phyloP scores from a whole-genome alignment of 2,113 vertebrate genomes.

The Poicephalus meyeri region DNA sequence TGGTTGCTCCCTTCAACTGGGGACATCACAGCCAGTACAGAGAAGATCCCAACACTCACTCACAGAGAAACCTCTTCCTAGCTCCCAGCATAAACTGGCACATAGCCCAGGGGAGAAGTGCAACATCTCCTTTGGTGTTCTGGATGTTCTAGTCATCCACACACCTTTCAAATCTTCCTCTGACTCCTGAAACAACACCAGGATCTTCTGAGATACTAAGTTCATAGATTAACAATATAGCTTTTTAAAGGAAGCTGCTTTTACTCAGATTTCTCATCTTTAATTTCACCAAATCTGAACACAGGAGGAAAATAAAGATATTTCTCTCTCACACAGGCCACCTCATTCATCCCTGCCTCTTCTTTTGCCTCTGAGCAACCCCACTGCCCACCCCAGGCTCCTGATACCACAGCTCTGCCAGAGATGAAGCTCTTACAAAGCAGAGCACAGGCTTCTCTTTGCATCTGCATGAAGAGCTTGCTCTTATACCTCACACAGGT shows the following conservation, averaged over 20 bases:
- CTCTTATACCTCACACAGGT: fast-evolving
- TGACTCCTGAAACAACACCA: background rate
- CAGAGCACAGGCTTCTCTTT: background rate
- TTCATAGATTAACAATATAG: background rate
- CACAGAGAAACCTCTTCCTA: background rate
- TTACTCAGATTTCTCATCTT: background rate
- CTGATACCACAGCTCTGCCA: fast-evolving
- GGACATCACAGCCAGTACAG: fast-evolving
- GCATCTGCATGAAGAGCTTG: background rate
- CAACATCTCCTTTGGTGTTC: background rate
- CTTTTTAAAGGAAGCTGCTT: background rate
- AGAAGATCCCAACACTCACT: background rate
- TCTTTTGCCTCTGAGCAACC: background rate
- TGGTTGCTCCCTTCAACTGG: background rate
- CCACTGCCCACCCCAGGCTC: too few species aligned
- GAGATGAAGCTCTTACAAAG: too few species aligned
- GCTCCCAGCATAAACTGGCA: background rate
- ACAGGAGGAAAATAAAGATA: background rate
- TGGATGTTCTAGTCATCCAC: background rate
- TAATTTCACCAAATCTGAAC: background rate
- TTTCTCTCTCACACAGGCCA: too few species aligned
- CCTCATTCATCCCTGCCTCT: too few species aligned
- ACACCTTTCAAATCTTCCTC: background rate
- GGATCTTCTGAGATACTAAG: background rate
- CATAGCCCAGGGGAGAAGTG: background rate